Evolutionary conservation across 2,888 invertebrate species (phyloP).

Genomic region (Prenolepis imparis): DNA sequence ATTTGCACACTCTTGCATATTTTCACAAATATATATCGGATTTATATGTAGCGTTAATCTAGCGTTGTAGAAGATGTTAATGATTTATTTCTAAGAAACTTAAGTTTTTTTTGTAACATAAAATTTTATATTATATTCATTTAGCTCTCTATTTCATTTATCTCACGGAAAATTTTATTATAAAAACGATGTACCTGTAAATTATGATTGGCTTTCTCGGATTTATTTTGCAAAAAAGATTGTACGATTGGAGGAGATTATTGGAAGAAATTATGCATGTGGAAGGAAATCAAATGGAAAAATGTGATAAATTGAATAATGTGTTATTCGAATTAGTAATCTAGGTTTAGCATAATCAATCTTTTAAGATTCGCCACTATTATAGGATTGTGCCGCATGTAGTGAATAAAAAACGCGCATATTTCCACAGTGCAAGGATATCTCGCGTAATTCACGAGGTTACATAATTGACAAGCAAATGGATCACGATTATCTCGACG

Average conservation of each 20-base stretch:
- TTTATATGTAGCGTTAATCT: neutral
- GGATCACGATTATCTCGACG: slow-evolving; percentile 46
- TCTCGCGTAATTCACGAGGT: slow-evolving; percentile 36
- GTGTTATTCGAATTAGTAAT: neutral
- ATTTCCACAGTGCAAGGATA: neutral
- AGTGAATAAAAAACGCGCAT: neutral
- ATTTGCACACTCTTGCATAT: slow-evolving; percentile 53
- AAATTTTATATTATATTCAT: neutral
- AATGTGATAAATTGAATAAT: neutral
- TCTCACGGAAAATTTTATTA: slow-evolving; percentile 7
- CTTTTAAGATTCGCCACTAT: neutral
- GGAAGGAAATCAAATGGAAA: neutral
- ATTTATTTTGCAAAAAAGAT: neutral
- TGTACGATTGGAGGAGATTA: neutral
- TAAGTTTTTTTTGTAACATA: neutral
- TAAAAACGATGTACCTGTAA: neutral
- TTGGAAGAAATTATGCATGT: neutral
- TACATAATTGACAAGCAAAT: slow-evolving; percentile 54
- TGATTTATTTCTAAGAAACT: neutral
- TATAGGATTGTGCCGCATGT: neutral
- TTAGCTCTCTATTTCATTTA: neutral
- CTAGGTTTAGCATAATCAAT: neutral
- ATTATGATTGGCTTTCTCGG: neutral
- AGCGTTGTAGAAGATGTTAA: neutral
- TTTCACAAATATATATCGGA: slow-evolving; percentile 70